phyloP scores from a whole-genome alignment of 2,113 vertebrate species.

The Austrofundulus limnaeus region DNA sequence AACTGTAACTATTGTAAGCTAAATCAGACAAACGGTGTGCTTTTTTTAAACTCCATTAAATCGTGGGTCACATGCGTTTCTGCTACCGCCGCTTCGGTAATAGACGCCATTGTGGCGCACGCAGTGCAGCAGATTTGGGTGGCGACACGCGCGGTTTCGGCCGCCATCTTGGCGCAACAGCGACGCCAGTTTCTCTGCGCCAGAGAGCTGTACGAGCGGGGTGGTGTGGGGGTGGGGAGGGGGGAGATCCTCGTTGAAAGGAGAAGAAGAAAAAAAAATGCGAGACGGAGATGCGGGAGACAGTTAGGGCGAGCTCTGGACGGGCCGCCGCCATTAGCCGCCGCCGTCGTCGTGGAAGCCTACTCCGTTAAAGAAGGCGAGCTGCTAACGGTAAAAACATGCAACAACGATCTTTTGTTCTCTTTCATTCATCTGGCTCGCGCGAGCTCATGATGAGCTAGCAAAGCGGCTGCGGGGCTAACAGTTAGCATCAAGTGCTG shows the following conservation, averaged over 20 bases:
- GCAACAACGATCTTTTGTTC: slow-evolving; percentile 43
- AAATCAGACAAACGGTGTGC: neutral
- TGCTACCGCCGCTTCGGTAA: slow-evolving; percentile 36
- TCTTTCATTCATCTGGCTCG: slow-evolving; percentile 2
- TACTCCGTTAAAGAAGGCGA: slow-evolving; percentile 61
- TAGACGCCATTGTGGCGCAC: slow-evolving; percentile 81
- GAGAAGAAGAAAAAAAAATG: neutral
- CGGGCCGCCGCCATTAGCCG: slow-evolving; percentile 79
- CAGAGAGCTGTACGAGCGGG: slow-evolving; percentile 73
- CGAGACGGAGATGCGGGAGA: slow-evolving; percentile 72
- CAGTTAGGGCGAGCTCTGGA: slow-evolving; percentile 73
- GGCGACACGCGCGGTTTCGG: slow-evolving; percentile 72
- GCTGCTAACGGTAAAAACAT: slow-evolving; percentile 75
- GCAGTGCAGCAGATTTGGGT: slow-evolving; percentile 75
- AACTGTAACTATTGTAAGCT: neutral
- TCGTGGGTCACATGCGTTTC: slow-evolving; percentile 48
- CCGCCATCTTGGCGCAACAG: slow-evolving; percentile 84
- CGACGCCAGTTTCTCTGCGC: slow-evolving; percentile 77
- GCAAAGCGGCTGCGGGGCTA: slow-evolving; percentile 18
- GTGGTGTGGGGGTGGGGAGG: slow-evolving; percentile 53
- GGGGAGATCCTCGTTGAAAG: slow-evolving; percentile 54
- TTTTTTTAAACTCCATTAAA: neutral
- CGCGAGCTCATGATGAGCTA: slow-evolving; percentile 15
- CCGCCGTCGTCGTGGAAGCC: slow-evolving; percentile 61
- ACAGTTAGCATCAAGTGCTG: slow-evolving; percentile 35